Evolutionary conservation across 2,888 invertebrate genomes (phyloP).

Genomic region (Dynastes hyllus): DNA sequence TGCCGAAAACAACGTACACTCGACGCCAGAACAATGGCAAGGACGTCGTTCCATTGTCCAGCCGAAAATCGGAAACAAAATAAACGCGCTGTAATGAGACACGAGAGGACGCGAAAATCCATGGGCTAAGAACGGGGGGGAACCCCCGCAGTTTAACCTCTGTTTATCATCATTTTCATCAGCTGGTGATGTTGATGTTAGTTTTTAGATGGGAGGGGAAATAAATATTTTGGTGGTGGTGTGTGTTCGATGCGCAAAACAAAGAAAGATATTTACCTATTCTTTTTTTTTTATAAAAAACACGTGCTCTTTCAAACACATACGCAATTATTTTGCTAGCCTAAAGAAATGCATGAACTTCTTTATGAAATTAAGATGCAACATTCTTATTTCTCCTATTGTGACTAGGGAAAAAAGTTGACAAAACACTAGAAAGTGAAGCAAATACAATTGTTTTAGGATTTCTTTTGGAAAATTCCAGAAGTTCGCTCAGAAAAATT

Average conservation of each 20-base stretch:
- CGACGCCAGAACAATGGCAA: conserved; percentile 40
- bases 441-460: too few relatives aligned
- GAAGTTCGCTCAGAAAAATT: too few relatives aligned
- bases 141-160: conserved; percentile 49
- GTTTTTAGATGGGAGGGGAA: neutral
- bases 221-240: conserved; percentile 33
- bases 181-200: conserved; percentile 24
- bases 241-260: neutral
- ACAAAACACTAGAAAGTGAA: too few relatives aligned
- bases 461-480: too few relatives aligned
- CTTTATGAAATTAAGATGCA: too few relatives aligned
- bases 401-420: too few relatives aligned
- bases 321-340: too few relatives aligned
- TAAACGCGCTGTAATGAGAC: conserved; percentile 50
- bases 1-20: conserved; percentile 30
- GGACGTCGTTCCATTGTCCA: conserved; percentile 48
- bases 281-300: too few relatives aligned
- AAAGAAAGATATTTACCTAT: neutral
- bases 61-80: conserved; percentile 46
- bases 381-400: too few relatives aligned
- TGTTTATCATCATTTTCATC: conserved; percentile 29
- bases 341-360: too few relatives aligned
- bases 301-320: too few relatives aligned
- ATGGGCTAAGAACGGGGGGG: conserved; percentile 29
- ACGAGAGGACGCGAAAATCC: conserved; percentile 39